Evolutionary conservation across 2,113 vertebrate genomes (phyloP).

Genomic region (Miniopterus natalensis): DNA sequence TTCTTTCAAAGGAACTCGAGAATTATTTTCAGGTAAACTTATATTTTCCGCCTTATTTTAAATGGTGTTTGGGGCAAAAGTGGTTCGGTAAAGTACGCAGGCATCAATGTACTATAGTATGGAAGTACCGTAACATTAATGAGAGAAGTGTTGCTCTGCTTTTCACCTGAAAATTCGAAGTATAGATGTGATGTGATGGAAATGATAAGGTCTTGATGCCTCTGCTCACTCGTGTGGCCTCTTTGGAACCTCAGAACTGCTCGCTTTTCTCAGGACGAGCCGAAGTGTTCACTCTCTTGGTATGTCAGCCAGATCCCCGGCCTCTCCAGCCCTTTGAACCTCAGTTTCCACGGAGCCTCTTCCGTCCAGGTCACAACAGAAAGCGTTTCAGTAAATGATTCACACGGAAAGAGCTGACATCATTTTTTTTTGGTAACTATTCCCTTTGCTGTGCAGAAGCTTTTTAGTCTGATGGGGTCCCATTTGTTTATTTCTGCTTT

Average conservation of each 20-base stretch:
- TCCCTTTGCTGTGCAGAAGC: neutral
- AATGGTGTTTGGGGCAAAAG: neutral
- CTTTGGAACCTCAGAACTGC: too few relatives aligned
- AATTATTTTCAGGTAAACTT: constrained; percentile 83
- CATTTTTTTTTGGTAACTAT: neutral
- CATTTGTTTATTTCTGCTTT: neutral
- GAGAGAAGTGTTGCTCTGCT: neutral
- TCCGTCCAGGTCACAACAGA: neutral
- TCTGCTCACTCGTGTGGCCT: neutral
- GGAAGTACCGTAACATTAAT: neutral
- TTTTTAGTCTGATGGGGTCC: neutral
- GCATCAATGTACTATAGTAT: too few relatives aligned
- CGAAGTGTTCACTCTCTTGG: neutral
- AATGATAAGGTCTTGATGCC: neutral
- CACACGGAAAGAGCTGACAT: neutral
- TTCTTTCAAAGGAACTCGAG: constrained; percentile 82
- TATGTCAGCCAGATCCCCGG: neutral
- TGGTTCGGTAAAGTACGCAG: neutral
- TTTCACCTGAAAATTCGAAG: neutral
- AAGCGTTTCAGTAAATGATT: neutral
- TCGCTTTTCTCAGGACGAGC: neutral
- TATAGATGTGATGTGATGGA: neutral
- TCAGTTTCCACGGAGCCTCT: neutral
- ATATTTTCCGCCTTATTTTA: neutral
- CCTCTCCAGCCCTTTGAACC: neutral